phyloP scores from a whole-genome alignment of 2,113 vertebrate species.

The Morphnarchus princeps region DNA sequence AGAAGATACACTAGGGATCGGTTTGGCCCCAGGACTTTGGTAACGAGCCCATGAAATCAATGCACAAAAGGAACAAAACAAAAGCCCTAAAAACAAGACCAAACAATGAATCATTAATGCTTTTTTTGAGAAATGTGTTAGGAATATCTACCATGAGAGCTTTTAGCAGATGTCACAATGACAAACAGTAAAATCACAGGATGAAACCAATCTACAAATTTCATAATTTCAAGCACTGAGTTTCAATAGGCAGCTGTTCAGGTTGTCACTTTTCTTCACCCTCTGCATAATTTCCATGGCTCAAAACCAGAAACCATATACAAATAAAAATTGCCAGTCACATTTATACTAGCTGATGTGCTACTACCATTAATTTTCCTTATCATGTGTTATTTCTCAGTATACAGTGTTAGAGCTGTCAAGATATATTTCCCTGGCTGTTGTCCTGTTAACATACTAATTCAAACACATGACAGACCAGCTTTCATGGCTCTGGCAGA shows the following conservation, averaged over 20 bases:
- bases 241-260: slow-evolving; percentile 35
- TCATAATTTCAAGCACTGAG: neutral
- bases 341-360: slow-evolving; percentile 23
- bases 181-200: neutral
- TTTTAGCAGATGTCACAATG: slow-evolving; percentile 34
- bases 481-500: neutral
- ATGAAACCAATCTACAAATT: slow-evolving; percentile 33
- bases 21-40: neutral
- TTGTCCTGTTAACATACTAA: slow-evolving; percentile 5
- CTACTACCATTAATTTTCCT: slow-evolving; percentile 39
- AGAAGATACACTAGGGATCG: neutral
- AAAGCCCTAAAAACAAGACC: neutral
- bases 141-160: neutral
- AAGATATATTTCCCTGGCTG: neutral
- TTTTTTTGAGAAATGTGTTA: slow-evolving; percentile 2
- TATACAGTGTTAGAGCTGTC: neutral
- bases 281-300: neutral
- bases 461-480: neutral
- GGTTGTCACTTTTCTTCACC: neutral
- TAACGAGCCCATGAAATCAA: neutral
- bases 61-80: neutral
- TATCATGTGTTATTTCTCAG: slow-evolving; percentile 17
- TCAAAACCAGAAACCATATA: slow-evolving; percentile 12
- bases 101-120: slow-evolving; percentile 17
- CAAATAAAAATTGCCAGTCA: slow-evolving; percentile 21